Base-by-base conservation (phyloP, 2,888 invertebrate genomes). In the Bedellia somnulentella region DNA sequence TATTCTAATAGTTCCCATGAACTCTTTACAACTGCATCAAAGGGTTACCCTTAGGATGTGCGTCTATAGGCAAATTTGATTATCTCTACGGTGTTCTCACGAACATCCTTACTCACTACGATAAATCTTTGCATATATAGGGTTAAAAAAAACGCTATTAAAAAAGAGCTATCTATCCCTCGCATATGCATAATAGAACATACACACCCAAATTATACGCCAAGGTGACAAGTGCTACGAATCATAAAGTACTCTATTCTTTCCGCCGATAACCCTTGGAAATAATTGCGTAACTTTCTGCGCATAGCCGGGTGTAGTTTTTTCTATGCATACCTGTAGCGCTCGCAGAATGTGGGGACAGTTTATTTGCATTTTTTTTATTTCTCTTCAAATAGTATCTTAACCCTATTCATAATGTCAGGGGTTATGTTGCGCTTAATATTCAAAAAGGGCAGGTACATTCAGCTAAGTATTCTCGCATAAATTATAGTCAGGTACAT, bases 401-500 rank as follows among this genome's bases (percentile, higher is more conserved):
- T 66, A 76, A 71, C 71, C 71, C 73, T 52, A 70, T 73, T 70
- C 59, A 68, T 66, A 71, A 76, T 71, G 73, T 68, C 66, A 75
- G 76, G 77, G 76, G 76, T 76, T 73, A 76, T 62, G 73, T 76
- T 76, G 67, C 75, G 76, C 73, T 77, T 75, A 76, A 75, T 73
- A 77, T 76, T 75, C 75, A 67, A 63, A 62, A 66, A 76, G 73
- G 76, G 76, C 77, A 77, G 77, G 77, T 77, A 76, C 76, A 71
- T 75, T 73, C 68, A 67, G 67, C 64, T 66, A 68, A 75, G 75
- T 71, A 73, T 67, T 75, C 66, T 71, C 68, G 77, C 73, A 77
- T 77, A 77, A 77, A 77, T 77, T 77, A 77, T 61, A 75, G 68
- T 73, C 77, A 77, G 77, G 77, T 77, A 77, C 73, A 75, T 68